Percentiles rank a stretch among this genome's conserved stretches.
These are phyloP conservation scores for Heliconius cydno DNA, from an alignment of 2,888 invertebrate species.

Conservation along the genomic window DNA sequence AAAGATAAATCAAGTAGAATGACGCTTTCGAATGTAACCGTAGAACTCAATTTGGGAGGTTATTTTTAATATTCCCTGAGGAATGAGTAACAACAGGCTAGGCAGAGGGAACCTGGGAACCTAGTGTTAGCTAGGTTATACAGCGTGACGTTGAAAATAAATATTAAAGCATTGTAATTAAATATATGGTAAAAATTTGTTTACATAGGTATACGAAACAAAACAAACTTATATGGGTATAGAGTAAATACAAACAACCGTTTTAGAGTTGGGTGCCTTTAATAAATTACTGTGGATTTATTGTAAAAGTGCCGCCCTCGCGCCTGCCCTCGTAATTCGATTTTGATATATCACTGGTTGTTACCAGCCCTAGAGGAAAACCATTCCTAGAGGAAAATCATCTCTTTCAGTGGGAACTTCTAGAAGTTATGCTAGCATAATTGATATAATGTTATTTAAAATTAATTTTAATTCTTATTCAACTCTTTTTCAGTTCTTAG, in stretches of 20 bases:
- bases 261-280: neutral
- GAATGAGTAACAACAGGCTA: no score
- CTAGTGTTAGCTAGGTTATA: no score
- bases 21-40: neutral
- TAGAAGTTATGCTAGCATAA: no score
- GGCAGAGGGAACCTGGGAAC: no score
- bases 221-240: neutral
- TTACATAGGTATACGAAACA: neutral
- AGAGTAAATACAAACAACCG: slow-evolving; percentile 6
- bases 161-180: no score
- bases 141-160: neutral
- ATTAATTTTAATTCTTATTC: no score
- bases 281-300: slow-evolving; percentile 16
- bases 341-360: slow-evolving; percentile 6
- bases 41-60: slow-evolving; percentile 7
- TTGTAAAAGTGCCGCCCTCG: slow-evolving; percentile 20
- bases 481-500: no score
- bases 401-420: neutral
- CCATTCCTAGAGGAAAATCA: neutral
- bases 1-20: slow-evolving; percentile 29
- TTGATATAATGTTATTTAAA: neutral
- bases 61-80: neutral
- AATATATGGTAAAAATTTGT: neutral
- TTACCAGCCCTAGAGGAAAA: neutral
- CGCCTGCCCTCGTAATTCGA: neutral